Conservation (phyloP, 2,888 invertebrate species). For the Lepidocyrtinus sp. region DNA sequence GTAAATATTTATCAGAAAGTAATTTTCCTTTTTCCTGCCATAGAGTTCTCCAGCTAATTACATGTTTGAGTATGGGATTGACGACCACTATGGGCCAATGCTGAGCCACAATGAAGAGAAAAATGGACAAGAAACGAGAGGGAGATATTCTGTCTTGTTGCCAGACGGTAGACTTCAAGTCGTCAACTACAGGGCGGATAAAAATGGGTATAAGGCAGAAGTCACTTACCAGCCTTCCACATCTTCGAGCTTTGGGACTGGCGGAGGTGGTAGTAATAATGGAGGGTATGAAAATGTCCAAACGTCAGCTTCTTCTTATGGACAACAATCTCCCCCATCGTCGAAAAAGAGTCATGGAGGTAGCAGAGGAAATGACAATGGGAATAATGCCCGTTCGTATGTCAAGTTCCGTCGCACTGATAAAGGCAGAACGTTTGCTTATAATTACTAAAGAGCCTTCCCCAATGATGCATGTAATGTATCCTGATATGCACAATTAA, state of each 20-base stretch:
- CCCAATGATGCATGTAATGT: neutral
- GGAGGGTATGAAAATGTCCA: slow-evolving; percentile 22
- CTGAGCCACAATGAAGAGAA: slow-evolving; percentile 68
- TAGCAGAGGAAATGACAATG: neutral
- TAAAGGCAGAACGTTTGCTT: slow-evolving; percentile 46
- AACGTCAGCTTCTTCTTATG: slow-evolving; percentile 37
- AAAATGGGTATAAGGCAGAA: slow-evolving; percentile 63
- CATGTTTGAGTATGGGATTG: slow-evolving; percentile 67
- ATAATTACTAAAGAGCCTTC: slow-evolving; percentile 18
- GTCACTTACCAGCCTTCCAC: slow-evolving; percentile 45
- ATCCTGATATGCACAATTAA: neutral
- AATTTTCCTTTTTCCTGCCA: neutral
- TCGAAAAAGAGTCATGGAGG: neutral
- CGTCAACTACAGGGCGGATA: slow-evolving; percentile 66
- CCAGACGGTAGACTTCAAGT: slow-evolving; percentile 66
- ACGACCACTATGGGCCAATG: slow-evolving; percentile 60
- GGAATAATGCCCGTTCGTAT: slow-evolving; percentile 39
- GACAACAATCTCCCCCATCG: slow-evolving; percentile 11
- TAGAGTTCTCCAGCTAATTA: slow-evolving; percentile 62
- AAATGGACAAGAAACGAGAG: slow-evolving; percentile 62
- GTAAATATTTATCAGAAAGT: neutral
- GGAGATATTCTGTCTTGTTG: slow-evolving; percentile 64
- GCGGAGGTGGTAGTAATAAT: slow-evolving; percentile 12
- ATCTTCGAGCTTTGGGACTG: no score
- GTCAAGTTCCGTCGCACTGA: slow-evolving; percentile 51